Percentiles rank a stretch among this genome's conserved stretches.
Evolutionary conservation across 2,113 vertebrate species (phyloP).

Genomic region (Collichthys lucidus): DNA sequence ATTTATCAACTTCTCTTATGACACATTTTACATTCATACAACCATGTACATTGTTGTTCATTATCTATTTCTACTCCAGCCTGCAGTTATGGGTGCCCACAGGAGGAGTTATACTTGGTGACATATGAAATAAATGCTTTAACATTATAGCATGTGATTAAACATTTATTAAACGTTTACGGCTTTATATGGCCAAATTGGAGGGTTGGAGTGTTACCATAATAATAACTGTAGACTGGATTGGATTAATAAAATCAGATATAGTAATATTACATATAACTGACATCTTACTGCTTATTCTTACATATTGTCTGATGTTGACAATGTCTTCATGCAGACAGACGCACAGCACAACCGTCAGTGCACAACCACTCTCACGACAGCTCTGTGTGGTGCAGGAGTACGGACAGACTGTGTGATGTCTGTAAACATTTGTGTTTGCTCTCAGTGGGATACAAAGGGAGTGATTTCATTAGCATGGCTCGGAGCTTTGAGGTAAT

Average conservation of each 20-base stretch:
- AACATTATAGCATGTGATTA: background rate
- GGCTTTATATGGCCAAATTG: too few relatives aligned
- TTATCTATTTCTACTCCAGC: background rate
- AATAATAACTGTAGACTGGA: background rate
- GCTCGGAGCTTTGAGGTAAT: conserved; percentile 84
- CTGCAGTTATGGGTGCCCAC: background rate
- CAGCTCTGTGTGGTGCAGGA: conserved; percentile 74
- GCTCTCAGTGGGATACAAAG: conserved; percentile 75
- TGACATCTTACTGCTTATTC: conserved; percentile 20
- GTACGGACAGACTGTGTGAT: conserved; percentile 75
- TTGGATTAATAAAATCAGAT: conserved; percentile 5
- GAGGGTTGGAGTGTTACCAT: background rate
- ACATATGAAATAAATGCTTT: background rate
- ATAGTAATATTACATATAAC: background rate
- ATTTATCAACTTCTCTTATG: background rate
- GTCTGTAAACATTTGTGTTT: conserved; percentile 84
- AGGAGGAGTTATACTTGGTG: background rate
- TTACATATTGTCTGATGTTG: conserved; percentile 30
- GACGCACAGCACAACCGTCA: conserved; percentile 38
- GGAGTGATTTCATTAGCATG: conserved; percentile 85
- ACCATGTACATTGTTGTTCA: background rate
- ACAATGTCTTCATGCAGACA: conserved; percentile 40
- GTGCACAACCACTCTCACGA: conserved; percentile 42
- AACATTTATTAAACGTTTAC: background rate
- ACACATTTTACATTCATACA: background rate